Evolutionary conservation across 2,797 vertebrate genomes (phyloP), one percentile per base, ranked within the genome.

Genomic region (Sternotherus odoratus): DNA sequence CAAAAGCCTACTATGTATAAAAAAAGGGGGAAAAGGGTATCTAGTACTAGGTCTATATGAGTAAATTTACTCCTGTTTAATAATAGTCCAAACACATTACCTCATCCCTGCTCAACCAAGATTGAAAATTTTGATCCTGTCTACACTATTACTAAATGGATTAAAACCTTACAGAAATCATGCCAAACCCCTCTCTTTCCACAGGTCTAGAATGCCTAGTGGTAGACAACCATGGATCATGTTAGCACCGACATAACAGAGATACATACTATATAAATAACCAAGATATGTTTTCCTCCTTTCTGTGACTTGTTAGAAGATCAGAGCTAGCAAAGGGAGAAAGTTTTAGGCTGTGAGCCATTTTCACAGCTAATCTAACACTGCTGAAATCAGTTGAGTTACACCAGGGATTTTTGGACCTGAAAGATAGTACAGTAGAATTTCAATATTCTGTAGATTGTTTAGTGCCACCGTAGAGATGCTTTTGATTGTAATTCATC

Each of bases 381-480:
- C n/a, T 66, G n/a, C 15, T 21, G 63, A 36, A 36, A 72, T 72
- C 69, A 43, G 21, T 13, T 24, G 36, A 24, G 69, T 43, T 43
- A 19, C n/a, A 36, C 8, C n/a, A n/a, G 63, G 17, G 63, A 66
- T 66, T 66, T 36, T 36, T 56, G 63, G 63, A 16, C 77, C 50
- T 24, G 23, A 66, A 46, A 77, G 46, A 43, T 26, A 53, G 19
- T 79, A 92, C 85, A 79, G 26, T 63, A n/a, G 60, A n/a, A 12
- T 86, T 46, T 33, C 60, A 77, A 1, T 53, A 81, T 74, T 81
- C 39, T 19, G 43, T 11, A 88, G 63, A 82, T 86, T 3, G 46
- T 1, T 87, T 60, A 74, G 66, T 60, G 87, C 83, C 84, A 26
- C 60, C 74, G 88, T 92, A 56, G 60, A 46, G 87, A 78, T 8